phyloP scores from a whole-genome alignment of 1,140 invertebrate species.

The Dinoponera quadriceps region DNA sequence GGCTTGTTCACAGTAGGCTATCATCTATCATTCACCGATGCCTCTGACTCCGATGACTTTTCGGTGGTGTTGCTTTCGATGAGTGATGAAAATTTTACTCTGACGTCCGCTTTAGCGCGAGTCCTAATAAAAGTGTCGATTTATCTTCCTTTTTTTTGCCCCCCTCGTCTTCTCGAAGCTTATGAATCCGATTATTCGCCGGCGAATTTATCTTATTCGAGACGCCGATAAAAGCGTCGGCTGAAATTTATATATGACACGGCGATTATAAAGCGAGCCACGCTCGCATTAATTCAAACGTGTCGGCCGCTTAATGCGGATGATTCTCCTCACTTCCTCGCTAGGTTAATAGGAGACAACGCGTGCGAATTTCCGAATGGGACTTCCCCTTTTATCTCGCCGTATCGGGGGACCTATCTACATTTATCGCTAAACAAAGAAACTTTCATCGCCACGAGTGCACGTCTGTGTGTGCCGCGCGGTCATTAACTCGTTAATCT shows the following conservation, averaged over 20 bases:
- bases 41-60: no score
- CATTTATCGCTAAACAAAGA: constrained; percentile 43
- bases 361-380: constrained; percentile 21
- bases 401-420: background rate
- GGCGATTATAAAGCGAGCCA: constrained; percentile 4
- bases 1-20: no score
- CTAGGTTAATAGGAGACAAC: constrained; percentile 8
- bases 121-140: no score
- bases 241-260: background rate
- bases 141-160: background rate
- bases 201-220: background rate
- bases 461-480: background rate
- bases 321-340: constrained; percentile 4
- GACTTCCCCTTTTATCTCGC: constrained; percentile 25
- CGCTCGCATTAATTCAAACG: background rate
- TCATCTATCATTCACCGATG: no score
- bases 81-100: no score
- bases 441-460: constrained; percentile 31
- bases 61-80: no score
- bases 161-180: background rate
- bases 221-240: background rate
- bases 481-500: background rate
- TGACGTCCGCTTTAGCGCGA: no score
- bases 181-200: no score
- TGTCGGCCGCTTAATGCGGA: background rate